phyloP scores from a whole-genome alignment of 2,888 invertebrate genomes.

The Orchesellides sinensis region DNA sequence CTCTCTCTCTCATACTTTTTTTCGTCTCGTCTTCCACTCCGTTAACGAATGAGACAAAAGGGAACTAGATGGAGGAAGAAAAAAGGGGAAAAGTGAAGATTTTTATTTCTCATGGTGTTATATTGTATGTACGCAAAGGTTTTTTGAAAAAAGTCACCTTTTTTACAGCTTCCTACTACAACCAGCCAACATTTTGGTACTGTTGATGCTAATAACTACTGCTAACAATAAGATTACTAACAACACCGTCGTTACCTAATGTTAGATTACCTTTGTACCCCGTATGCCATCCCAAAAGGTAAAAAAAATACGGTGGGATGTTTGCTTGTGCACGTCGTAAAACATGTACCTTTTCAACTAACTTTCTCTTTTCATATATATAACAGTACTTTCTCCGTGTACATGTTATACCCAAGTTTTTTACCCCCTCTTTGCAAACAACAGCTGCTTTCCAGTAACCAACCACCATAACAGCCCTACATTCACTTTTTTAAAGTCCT shows the following conservation, averaged over 20 bases:
- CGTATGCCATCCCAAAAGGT: neutral
- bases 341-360: neutral
- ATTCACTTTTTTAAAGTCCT: neutral
- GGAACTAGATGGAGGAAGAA: constrained; percentile 4
- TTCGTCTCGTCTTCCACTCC: constrained; percentile 59
- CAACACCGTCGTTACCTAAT: neutral
- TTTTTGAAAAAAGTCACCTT: constrained; percentile 45
- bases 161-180: constrained; percentile 2
- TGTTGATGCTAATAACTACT: constrained; percentile 26
- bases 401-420: neutral
- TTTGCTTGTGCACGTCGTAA: neutral
- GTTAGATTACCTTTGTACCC: neutral
- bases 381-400: neutral
- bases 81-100: constrained; percentile 8
- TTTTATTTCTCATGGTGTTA: constrained; percentile 10
- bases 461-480: neutral
- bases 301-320: too few relatives aligned
- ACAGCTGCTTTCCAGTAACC: neutral
- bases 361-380: neutral
- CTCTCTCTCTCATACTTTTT: too few relatives aligned
- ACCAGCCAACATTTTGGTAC: constrained; percentile 12
- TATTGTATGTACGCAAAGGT: too few relatives aligned
- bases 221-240: constrained; percentile 14
- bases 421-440: constrained; percentile 15
- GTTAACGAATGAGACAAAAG: constrained; percentile 48